phyloP scores from a whole-genome alignment of 1,140 invertebrate genomes.

The Aphelinus certus region DNA sequence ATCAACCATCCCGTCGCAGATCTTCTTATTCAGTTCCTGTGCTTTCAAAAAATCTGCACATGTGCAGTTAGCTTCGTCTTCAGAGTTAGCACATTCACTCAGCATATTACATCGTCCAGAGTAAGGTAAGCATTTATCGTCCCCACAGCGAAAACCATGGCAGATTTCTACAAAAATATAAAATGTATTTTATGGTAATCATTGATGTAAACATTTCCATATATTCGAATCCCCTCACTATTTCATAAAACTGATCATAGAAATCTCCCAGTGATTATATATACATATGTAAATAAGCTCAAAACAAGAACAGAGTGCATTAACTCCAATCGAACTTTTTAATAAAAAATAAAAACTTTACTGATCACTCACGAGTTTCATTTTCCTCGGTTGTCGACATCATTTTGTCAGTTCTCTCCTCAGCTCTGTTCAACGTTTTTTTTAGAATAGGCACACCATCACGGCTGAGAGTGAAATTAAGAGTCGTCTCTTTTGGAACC shows the following conservation, averaged over 20 bases:
- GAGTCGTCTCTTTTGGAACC: slow-evolving; percentile 48
- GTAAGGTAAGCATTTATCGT: slow-evolving; percentile 74
- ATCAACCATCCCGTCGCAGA: slow-evolving; percentile 83
- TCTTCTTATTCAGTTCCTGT: slow-evolving; percentile 76
- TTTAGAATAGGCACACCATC: slow-evolving; percentile 74
- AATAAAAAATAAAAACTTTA: slow-evolving; percentile 3
- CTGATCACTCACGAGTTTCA: slow-evolving; percentile 46
- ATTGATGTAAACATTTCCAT: not conserved
- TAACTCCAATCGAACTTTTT: no score
- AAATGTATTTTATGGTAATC: not conserved
- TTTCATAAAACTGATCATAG: no score
- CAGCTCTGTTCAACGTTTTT: slow-evolving; percentile 72
- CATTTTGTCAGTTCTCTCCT: slow-evolving; percentile 50
- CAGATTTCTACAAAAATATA: slow-evolving; percentile 48
- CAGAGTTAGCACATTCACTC: slow-evolving; percentile 76
- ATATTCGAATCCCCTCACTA: no score
- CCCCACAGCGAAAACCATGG: slow-evolving; percentile 66
- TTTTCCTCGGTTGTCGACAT: slow-evolving; percentile 59
- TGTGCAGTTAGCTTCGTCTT: slow-evolving; percentile 78
- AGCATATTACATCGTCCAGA: slow-evolving; percentile 78
- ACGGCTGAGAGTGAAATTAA: slow-evolving; percentile 69
- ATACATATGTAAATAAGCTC: no score
- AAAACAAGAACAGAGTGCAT: no score
- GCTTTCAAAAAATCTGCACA: slow-evolving; percentile 80
- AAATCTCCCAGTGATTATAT: no score